A percentile compares a stretch with the other conserved stretches of the same genome.
Conservation (phyloP, 2,113 vertebrate genomes). For the Argyrosomus japonicus region DNA sequence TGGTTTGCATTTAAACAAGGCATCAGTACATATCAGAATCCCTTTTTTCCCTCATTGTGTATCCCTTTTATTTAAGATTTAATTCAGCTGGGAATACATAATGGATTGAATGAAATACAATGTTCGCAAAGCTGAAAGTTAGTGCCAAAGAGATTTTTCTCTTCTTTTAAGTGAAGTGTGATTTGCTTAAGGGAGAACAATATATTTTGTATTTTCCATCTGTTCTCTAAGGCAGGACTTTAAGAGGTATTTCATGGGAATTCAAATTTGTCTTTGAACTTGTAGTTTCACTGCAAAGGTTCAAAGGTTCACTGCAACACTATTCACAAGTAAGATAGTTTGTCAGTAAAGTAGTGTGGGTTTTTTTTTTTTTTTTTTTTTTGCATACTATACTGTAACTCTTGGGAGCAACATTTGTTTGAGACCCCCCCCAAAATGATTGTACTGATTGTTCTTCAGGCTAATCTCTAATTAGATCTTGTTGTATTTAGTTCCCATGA, state of each 20-base stretch:
- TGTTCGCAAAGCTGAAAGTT: constrained; percentile 14
- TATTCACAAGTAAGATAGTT: neutral
- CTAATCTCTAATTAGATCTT: neutral
- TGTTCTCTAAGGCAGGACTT: neutral
- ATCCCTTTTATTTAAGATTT: constrained; percentile 33
- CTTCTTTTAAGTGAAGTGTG: neutral
- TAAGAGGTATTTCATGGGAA: neutral
- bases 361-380: neutral
- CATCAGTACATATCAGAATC: constrained; percentile 17
- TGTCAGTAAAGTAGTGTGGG: neutral
- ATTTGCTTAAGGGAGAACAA: neutral
- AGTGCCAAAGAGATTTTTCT: neutral
- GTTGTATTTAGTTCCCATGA: neutral
- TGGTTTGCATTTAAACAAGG: constrained; percentile 2
- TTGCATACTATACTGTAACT: neutral
- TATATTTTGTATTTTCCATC: constrained; percentile 11
- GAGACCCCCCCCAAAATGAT: neutral
- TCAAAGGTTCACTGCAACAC: neutral
- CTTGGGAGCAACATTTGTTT: neutral
- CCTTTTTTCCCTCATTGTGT: neutral
- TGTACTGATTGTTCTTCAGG: neutral
- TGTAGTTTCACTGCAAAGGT: neutral
- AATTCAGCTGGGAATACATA: constrained; percentile 29
- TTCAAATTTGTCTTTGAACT: neutral
- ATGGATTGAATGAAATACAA: constrained; percentile 7